These are phyloP conservation scores for Ganaspis sp. DNA, from an alignment of 1,140 invertebrate genomes.

Conservation along the genomic window DNA sequence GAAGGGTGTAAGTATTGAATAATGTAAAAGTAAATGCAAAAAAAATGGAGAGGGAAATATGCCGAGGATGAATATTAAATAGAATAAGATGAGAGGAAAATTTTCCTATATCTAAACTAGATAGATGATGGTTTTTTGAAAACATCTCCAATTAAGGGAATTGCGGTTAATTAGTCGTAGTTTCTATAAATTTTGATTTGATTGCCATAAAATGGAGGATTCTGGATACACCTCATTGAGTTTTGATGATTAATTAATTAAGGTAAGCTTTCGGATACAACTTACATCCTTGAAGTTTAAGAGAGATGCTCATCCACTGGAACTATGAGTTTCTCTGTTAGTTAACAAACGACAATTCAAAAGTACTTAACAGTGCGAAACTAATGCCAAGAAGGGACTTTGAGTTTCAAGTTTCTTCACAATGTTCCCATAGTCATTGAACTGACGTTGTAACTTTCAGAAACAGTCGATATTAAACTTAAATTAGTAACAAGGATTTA, in stretches of 20 bases:
- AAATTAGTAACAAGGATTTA: not conserved
- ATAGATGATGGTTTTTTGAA: no score
- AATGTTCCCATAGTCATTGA: not conserved
- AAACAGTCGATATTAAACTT: not conserved
- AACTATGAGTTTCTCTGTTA: not conserved
- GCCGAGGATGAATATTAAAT: no score
- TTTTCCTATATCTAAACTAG: no score
- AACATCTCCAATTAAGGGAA: no score
- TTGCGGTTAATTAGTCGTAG: not conserved
- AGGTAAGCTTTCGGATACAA: not conserved
- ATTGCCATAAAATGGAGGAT: not conserved
- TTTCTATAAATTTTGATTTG: not conserved
- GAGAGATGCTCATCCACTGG: not conserved
- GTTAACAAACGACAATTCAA: conserved; percentile 14
- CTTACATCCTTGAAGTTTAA: not conserved
- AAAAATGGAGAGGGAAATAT: no score
- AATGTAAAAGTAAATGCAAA: no score
- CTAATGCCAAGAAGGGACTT: conserved; percentile 2
- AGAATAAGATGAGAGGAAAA: no score
- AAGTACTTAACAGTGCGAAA: conserved; percentile 15
- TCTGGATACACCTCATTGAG: not conserved
- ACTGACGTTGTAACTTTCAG: not conserved
- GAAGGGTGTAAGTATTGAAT: no score
- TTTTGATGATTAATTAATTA: not conserved
- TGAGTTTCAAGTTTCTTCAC: not conserved